These are phyloP conservation scores for Triplophysa rosa DNA, from an alignment of 2,113 vertebrate genomes.

Conservation along the genomic window DNA sequence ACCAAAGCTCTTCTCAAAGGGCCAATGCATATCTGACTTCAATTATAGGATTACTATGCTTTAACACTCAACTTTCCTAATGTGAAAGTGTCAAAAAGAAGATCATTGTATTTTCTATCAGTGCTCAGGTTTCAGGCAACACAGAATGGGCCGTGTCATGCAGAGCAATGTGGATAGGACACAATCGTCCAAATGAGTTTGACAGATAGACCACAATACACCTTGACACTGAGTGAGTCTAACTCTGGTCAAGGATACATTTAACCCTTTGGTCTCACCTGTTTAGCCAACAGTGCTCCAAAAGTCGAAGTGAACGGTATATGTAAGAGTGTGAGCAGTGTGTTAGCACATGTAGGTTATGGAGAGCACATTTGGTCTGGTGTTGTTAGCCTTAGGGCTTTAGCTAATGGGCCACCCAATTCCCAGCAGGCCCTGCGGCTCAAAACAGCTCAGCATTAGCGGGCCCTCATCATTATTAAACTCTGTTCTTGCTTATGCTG, in stretches of 20 bases:
- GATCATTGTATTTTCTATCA: conserved; percentile 51
- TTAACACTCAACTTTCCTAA: conserved; percentile 56
- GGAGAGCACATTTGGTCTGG: conserved; percentile 45
- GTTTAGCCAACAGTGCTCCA: conserved; percentile 11
- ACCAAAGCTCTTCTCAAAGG: conserved; percentile 47
- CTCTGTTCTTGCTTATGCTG: conserved; percentile 60
- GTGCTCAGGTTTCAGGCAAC: conserved; percentile 54
- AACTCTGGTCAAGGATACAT: conserved; percentile 32
- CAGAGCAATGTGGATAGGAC: conserved; percentile 40
- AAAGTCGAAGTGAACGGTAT: conserved; percentile 32
- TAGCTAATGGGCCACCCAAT: conserved; percentile 75
- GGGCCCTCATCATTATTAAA: conserved; percentile 68
- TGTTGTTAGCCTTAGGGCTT: conserved; percentile 67
- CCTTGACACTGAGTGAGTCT: conserved; percentile 19
- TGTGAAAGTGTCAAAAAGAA: conserved; percentile 44
- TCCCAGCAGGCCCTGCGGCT: conserved; percentile 68
- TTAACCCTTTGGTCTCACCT: not conserved
- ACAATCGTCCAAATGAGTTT: conserved; percentile 34
- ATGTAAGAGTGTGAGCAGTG: conserved; percentile 7
- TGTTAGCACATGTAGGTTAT: conserved; percentile 20
- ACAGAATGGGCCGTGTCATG: conserved; percentile 47
- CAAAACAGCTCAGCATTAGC: conserved; percentile 67
- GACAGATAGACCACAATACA: not conserved
- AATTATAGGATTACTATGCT: conserved; percentile 67
- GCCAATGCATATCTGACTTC: conserved; percentile 55